These are phyloP conservation scores for Drosophila prostipennis DNA, from an alignment of 2,888 invertebrate species.

Conservation along the genomic window DNA sequence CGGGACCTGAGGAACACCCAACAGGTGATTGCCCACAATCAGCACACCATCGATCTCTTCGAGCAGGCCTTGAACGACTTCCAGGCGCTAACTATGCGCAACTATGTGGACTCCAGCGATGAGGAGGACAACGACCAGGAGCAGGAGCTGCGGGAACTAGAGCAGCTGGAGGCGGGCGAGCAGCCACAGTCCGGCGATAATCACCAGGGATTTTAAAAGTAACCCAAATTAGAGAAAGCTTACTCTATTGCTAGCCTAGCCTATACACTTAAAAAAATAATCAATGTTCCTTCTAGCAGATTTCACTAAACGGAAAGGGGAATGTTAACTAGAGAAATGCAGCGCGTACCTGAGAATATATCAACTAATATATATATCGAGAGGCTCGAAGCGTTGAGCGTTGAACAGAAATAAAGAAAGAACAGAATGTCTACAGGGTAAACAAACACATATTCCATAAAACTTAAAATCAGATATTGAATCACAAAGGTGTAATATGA, in stretches of 20 bases:
- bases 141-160: constrained; percentile 6
- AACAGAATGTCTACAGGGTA: constrained; percentile 57
- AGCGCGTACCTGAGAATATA: constrained; percentile 69
- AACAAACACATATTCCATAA: constrained; percentile 32
- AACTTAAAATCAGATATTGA: constrained; percentile 3
- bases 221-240: not conserved
- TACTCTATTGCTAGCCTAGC: constrained; percentile 34
- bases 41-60: constrained; percentile 83
- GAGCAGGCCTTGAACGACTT: constrained; percentile 84
- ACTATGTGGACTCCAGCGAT: constrained; percentile 82
- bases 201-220: constrained; percentile 14
- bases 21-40: constrained; percentile 80
- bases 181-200: constrained; percentile 19
- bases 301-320: constrained; percentile 42
- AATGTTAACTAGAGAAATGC: constrained; percentile 76
- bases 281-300: constrained; percentile 65
- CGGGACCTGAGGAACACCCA: constrained; percentile 83
- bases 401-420: constrained; percentile 29
- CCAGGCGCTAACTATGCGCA: constrained; percentile 82
- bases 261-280: constrained; percentile 46
- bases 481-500: not conserved
- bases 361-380: constrained; percentile 42
- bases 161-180: constrained; percentile 54
- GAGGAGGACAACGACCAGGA: constrained; percentile 67
- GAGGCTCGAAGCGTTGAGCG: constrained; percentile 39